phyloP scores from a whole-genome alignment of 2,888 invertebrate genomes.

The Deilephila elpenor region DNA sequence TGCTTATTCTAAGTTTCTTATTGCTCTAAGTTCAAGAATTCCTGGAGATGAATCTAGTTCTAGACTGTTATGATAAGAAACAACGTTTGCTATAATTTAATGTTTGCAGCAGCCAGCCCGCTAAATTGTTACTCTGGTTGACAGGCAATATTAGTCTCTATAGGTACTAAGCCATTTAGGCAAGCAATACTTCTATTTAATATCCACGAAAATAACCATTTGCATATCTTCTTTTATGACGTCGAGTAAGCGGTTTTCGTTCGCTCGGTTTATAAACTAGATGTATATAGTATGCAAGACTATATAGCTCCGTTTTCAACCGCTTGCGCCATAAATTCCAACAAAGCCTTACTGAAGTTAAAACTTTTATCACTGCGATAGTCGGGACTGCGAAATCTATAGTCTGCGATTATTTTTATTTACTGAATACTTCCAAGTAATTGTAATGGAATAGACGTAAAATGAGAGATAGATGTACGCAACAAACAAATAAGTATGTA shows the following conservation, averaged over 20 bases:
- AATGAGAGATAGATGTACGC: not conserved
- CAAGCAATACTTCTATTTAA: not conserved
- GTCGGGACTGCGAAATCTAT: slow-evolving; percentile 10
- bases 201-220: not conserved
- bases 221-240: not conserved
- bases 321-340: slow-evolving; percentile 8
- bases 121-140: no score
- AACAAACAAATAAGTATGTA: not conserved
- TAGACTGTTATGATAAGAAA: no score
- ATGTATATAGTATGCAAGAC: not conserved
- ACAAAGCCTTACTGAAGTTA: slow-evolving; percentile 3
- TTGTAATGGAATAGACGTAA: not conserved
- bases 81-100: no score
- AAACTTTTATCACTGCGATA: slow-evolving; percentile 24
- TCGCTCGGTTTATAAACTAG: not conserved
- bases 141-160: no score
- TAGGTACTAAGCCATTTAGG: no score
- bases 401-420: slow-evolving; percentile 18
- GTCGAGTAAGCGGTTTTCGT: slow-evolving; percentile 6
- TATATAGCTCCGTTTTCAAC: not conserved
- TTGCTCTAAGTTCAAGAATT: no score
- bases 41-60: no score
- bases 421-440: not conserved
- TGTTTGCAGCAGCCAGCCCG: no score
- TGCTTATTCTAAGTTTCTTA: no score